Percentiles rank a stretch among this genome's conserved stretches.
phyloP scores from a whole-genome alignment of 2,113 vertebrate species.

The Sciurus niger region DNA sequence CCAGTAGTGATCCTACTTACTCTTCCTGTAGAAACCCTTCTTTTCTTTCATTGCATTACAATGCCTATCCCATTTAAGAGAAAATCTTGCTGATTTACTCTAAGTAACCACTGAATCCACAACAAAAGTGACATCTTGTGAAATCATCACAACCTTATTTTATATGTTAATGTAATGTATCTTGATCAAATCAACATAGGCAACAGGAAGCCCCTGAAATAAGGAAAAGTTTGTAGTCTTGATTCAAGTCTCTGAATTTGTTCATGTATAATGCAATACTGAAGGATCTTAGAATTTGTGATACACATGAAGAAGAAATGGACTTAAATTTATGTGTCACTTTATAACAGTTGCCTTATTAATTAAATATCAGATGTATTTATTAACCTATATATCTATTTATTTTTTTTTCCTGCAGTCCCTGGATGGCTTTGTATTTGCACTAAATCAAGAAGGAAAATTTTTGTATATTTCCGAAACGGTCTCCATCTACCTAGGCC shows the following conservation, averaged over 20 bases:
- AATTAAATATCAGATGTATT: slow-evolving; percentile 16
- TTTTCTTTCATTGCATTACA: background rate
- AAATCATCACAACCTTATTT: slow-evolving; percentile 73
- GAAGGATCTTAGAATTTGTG: slow-evolving; percentile 57
- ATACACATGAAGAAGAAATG: slow-evolving; percentile 42
- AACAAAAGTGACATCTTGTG: slow-evolving; percentile 51
- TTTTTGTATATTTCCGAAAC: slow-evolving; percentile 99
- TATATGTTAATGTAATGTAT: slow-evolving; percentile 57
- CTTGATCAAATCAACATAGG: slow-evolving; percentile 63
- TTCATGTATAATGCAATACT: slow-evolving; percentile 50
- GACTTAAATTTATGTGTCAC: slow-evolving; percentile 33
- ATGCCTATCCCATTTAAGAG: slow-evolving; percentile 55
- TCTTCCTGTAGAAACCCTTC: slow-evolving; percentile 71
- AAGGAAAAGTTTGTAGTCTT: slow-evolving; percentile 39
- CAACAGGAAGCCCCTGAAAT: slow-evolving; percentile 42
- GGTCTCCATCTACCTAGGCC: slow-evolving; percentile 99
- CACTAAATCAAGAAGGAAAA: slow-evolving; percentile 99
- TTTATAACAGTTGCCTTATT: slow-evolving; percentile 65
- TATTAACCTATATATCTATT: slow-evolving; percentile 79
- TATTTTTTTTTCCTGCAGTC: slow-evolving; percentile 90
- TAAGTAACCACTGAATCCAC: slow-evolving; percentile 63
- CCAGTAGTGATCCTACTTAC: slow-evolving; percentile 72
- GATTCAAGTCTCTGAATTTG: slow-evolving; percentile 61
- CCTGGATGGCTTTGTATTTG: slow-evolving; percentile 99
- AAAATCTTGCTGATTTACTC: slow-evolving; percentile 72